A percentile compares a stretch with the other conserved stretches of the same genome.
phyloP scores from a whole-genome alignment of 2,113 vertebrate species.

The Petroica traversi region DNA sequence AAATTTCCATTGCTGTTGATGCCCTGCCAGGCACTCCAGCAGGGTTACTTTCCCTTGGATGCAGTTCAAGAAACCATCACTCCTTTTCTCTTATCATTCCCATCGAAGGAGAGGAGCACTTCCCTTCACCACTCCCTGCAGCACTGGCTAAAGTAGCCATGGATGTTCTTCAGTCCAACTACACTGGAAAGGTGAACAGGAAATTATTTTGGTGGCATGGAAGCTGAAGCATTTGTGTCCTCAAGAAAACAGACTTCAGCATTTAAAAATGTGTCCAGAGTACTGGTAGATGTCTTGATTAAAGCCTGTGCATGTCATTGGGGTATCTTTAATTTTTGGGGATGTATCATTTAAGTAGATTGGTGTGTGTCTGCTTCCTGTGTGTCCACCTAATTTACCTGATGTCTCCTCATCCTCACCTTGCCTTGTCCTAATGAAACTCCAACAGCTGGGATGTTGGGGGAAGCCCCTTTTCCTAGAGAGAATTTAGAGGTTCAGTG shows the following conservation, averaged over 20 bases:
- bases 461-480: neutral
- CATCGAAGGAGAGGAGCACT: constrained; percentile 49
- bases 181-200: neutral
- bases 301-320: neutral
- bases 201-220: neutral
- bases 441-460: neutral
- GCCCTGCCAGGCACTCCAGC: constrained; percentile 60
- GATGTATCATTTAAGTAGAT: neutral
- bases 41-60: constrained; percentile 67
- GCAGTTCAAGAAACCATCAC: constrained; percentile 64
- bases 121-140: neutral
- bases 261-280: neutral
- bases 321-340: neutral
- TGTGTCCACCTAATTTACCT: neutral
- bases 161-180: neutral
- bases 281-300: neutral
- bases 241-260: neutral
- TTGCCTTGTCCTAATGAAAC: neutral
- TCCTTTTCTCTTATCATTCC: constrained; percentile 31
- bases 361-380: neutral
- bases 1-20: constrained; percentile 62
- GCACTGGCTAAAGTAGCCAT: neutral
- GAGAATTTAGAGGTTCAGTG: neutral
- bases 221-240: neutral
- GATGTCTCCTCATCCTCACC: neutral